Evolutionary conservation across 2,888 invertebrate species (phyloP).

Genomic region (Alcis repandata): DNA sequence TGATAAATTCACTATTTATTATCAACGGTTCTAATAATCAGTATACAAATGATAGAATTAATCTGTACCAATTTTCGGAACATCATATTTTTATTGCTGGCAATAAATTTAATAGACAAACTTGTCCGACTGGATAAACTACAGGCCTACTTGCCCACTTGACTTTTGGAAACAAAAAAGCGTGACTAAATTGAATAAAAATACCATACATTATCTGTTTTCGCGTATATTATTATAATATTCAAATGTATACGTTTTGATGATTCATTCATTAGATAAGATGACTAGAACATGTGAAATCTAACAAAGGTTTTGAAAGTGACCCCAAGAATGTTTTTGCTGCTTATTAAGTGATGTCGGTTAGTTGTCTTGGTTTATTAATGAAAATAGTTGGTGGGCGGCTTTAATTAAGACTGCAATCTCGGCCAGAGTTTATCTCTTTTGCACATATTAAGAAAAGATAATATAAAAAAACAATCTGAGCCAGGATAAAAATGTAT

Average conservation of each 20-base stretch:
- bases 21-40: background rate
- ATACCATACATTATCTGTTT: constrained; percentile 4
- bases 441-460: too few species aligned
- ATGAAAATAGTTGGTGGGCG: background rate
- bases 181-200: constrained; percentile 1
- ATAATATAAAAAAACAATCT: too few species aligned
- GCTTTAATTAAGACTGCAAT: background rate
- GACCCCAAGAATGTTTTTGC: constrained; percentile 8
- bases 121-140: constrained; percentile 11
- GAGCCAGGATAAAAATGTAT: too few species aligned
- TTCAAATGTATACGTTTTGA: constrained; percentile 3
- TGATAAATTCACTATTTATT: background rate
- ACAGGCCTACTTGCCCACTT: constrained; percentile 30
- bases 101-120: constrained; percentile 19
- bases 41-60: constrained; percentile 13
- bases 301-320: constrained; percentile 19
- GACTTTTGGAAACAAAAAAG: constrained; percentile 31
- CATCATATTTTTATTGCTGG: constrained; percentile 39
- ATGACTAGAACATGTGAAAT: constrained; percentile 22
- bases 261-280: constrained; percentile 18
- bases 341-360: background rate
- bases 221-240: constrained; percentile 10
- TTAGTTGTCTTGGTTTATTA: constrained; percentile 8
- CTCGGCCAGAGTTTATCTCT: too few species aligned
- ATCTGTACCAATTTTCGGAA: constrained; percentile 20